Evolutionary conservation across 1,140 invertebrate genomes (phyloP).

Genomic region (Eulimnadia texana): DNA sequence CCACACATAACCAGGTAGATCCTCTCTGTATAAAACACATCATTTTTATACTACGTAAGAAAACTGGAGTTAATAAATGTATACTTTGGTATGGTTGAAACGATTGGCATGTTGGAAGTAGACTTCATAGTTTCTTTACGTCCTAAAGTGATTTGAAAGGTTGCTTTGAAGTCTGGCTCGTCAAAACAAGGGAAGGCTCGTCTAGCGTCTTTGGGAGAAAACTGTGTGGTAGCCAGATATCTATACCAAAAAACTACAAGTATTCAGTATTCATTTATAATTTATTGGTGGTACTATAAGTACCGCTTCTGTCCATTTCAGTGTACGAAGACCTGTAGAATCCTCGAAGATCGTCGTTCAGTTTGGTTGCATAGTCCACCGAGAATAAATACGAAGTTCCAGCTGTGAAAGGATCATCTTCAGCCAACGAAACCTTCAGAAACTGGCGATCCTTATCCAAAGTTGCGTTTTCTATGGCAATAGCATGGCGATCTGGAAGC

Average conservation of each 20-base stretch:
- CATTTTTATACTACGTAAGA: not conserved
- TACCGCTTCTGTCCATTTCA: slow-evolving; percentile 47
- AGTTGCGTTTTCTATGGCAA: not conserved
- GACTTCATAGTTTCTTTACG: slow-evolving; percentile 42
- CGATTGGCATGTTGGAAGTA: slow-evolving; percentile 68
- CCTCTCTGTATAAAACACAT: slow-evolving; percentile 16
- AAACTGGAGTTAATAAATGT: not conserved
- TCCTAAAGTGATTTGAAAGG: slow-evolving; percentile 34
- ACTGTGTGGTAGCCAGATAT: slow-evolving; percentile 19
- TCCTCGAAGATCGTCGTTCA: slow-evolving; percentile 90
- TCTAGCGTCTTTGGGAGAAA: slow-evolving; percentile 51
- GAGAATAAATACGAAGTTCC: slow-evolving; percentile 42
- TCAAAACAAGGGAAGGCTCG: slow-evolving; percentile 85
- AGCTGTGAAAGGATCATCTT: slow-evolving; percentile 28
- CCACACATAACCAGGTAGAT: slow-evolving; percentile 24
- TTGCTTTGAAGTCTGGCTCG: slow-evolving; percentile 64
- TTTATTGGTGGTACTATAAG: not conserved
- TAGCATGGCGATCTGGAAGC: not conserved
- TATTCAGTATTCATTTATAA: slow-evolving; percentile 66
- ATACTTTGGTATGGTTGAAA: slow-evolving; percentile 28
- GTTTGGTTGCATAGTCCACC: slow-evolving; percentile 60
- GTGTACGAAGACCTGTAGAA: slow-evolving; percentile 73
- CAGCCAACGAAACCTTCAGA: slow-evolving; percentile 22
- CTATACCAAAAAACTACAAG: slow-evolving; percentile 77
- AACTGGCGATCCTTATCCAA: not conserved